Evolutionary conservation across 1,140 invertebrate genomes (phyloP), one percentile per base, ranked within the genome.

Genomic region (Lucilia cuprina): DNA sequence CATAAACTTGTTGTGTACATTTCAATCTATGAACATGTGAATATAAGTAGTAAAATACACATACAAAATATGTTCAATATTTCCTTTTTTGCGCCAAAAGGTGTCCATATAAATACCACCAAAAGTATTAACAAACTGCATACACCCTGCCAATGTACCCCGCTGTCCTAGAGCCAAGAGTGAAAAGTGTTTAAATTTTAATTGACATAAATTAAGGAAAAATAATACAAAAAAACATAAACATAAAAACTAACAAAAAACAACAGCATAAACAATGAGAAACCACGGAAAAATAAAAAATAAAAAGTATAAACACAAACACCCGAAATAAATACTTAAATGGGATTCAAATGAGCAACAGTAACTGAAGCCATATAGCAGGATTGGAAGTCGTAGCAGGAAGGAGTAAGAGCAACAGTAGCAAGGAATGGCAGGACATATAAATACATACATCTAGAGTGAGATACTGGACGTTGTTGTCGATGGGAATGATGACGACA

Each of bases 291-390:
- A 78, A 78, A 13, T 49, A 49, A n/a, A 49, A 19, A 47, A 14
- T 50, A 21, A 50, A 70, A 70, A 25, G n/a, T 21, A 10, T 60
- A 25, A 70, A 70, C 10, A 70, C n/a, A 21, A 55, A 80, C 77
- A 80, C 41, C 77, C 77, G 77, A 80, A 80, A 80, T 80, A 80
- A 80, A 80, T 80, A 80, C 77, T 80, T 80, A 80, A 80, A 80
- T 80, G 77, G 41, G 41, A 80, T 80, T 80, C 77, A 80, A 80
- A 80, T 80, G 77, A 80, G 77, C 77, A 80, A 30, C 77, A 80
- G 41, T 49, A 70, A 70, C 65, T 60, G 13, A 17, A n/a, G 17
- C 13, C 14, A 7, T n/a, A n/a, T n/a, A n/a, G n/a, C n/a, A 13
- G 3, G 55, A 14, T 5, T 1, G 5, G 55, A 4, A 19, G 9